Base-by-base conservation (phyloP, 2,888 invertebrate species). In the Aspidapion aeneum region DNA sequence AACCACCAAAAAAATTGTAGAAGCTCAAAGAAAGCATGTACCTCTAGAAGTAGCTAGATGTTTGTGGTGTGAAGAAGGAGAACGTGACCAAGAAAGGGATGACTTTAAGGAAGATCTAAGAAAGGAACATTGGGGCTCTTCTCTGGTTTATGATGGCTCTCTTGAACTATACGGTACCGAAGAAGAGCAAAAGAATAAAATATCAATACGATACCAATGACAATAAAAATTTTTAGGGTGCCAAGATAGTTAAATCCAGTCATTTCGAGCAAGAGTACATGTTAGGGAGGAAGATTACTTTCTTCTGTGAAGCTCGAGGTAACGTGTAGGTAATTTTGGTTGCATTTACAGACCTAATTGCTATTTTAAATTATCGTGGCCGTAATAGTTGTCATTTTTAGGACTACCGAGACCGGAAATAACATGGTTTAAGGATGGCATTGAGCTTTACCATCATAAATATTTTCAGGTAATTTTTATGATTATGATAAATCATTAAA, bases 381-480 rank as follows among this genome's bases (percentile, higher is more conserved):
- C 35, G n/a, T 35, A 21, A 51, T 5, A 20, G n/a, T 16, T 52
- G n/a, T 21, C 49, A 21, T 56, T 75, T 74, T 60, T 62, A 80
- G 80, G 90, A 50, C 82, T 83, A 63, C 90, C 90, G 1, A 78
- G 90, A 63, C 90, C 90, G 0, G 87, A 88, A 76, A 89, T 91
- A 61, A 90, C 88, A 35, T 91, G 90, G 90, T 87, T 86, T 73
- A 90, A 90, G 75, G 90, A 91, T 74, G 90, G 89, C 1, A 87
- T 90, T 54, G 90, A 91, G 75, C 77, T 90, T n/a, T 88, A 87
- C 68, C 85, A 86, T 54, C 89, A 89, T 72, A 85, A 84, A 73
- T 89, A 86, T 75, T 87, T 88, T 69, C 88, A 88, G 82, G 88
- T 87, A 78, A 51, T 21, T 21, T 18, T 3, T 18, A 19, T 57